Evolutionary conservation across 2,113 vertebrate genomes (phyloP).

Genomic region (Centrocercus urophasianus): DNA sequence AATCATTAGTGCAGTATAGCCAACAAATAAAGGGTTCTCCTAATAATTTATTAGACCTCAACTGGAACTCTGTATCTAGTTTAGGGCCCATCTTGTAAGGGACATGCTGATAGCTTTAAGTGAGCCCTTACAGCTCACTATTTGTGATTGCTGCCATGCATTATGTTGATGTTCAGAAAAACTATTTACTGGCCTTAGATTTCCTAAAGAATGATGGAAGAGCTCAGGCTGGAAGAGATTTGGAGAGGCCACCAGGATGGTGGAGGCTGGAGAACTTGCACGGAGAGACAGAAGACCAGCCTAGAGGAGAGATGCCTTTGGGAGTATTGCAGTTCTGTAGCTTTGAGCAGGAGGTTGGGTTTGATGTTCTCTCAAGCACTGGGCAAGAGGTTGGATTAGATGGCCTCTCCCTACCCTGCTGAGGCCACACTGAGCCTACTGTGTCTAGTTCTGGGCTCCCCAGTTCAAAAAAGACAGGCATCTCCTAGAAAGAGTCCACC

Average conservation of each 20-base stretch:
- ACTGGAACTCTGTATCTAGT: not conserved
- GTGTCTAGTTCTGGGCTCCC: too few relatives aligned
- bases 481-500: too few relatives aligned
- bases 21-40: not conserved
- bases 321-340: not conserved
- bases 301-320: not conserved
- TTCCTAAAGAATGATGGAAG: too few relatives aligned
- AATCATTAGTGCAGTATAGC: not conserved
- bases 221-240: too few relatives aligned
- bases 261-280: not conserved
- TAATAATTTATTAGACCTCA: not conserved
- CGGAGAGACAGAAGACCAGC: not conserved
- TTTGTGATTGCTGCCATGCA: too few relatives aligned
- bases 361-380: not conserved
- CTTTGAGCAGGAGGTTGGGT: not conserved
- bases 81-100: not conserved
- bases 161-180: too few relatives aligned
- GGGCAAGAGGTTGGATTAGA: not conserved
- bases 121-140: not conserved
- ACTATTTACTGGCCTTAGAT: too few relatives aligned
- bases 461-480: too few relatives aligned
- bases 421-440: too few relatives aligned
- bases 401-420: not conserved
- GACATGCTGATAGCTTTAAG: not conserved
- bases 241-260: not conserved